phyloP scores from a whole-genome alignment of 2,888 invertebrate species.

The Andrena haemorrhoa region DNA sequence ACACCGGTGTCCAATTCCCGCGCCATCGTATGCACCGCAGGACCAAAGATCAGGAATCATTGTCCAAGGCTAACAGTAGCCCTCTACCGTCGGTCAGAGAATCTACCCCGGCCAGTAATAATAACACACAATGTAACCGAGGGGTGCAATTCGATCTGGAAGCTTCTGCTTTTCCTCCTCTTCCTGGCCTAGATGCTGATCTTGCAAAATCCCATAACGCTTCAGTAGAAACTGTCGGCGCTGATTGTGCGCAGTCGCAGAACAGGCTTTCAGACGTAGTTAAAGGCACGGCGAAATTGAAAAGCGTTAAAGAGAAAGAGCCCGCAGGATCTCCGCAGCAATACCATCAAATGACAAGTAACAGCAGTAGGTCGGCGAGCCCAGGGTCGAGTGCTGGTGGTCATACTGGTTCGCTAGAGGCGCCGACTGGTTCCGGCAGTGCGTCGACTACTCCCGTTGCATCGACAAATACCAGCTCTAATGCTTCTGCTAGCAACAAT shows the following conservation, averaged over 20 bases:
- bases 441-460: constrained; percentile 64
- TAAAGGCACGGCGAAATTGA: constrained; percentile 89
- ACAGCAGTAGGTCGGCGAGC: constrained; percentile 81
- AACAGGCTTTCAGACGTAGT: constrained; percentile 92
- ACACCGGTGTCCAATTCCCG: constrained; percentile 78
- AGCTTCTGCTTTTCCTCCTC: constrained; percentile 92
- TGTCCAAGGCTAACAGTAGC: constrained; percentile 79
- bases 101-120: constrained; percentile 72
- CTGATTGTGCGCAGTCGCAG: constrained; percentile 83
- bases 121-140: constrained; percentile 84
- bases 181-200: constrained; percentile 88
- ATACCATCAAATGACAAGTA: constrained; percentile 74
- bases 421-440: constrained; percentile 61
- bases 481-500: constrained; percentile 75
- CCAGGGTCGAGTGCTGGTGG: constrained; percentile 74
- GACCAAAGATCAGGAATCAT: constrained; percentile 83
- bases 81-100: constrained; percentile 81
- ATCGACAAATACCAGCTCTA: constrained; percentile 72
- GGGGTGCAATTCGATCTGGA: constrained; percentile 91
- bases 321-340: constrained; percentile 58
- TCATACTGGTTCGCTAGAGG: constrained; percentile 64
- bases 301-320: constrained; percentile 84
- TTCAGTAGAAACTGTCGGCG: constrained; percentile 73
- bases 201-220: constrained; percentile 77
- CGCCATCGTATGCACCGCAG: constrained; percentile 84